Conservation (phyloP, 2,888 invertebrate species). For the Tetanocera ferruginea region DNA sequence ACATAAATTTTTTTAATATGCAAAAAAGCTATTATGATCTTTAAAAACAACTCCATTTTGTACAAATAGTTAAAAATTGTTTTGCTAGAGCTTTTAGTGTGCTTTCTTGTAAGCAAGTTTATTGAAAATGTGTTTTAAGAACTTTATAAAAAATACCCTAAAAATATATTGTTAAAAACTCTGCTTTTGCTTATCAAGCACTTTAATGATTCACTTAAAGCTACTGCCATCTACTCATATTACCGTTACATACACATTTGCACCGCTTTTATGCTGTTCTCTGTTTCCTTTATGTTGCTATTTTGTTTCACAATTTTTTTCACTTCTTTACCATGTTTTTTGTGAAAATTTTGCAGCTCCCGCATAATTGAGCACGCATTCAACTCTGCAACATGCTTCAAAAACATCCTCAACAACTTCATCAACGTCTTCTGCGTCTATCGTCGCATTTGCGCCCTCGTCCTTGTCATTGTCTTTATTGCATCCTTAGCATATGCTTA, state of each 20-base stretch:
- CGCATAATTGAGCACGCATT: conserved; percentile 43
- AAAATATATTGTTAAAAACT: too few relatives aligned
- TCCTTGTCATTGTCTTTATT: conserved; percentile 32
- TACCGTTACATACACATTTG: neutral
- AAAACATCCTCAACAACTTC: conserved; percentile 41
- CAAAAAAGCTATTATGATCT: too few relatives aligned
- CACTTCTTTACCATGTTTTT: neutral
- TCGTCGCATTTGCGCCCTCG: conserved; percentile 6
- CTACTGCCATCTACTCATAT: neutral
- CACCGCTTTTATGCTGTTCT: neutral
- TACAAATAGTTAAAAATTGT: too few relatives aligned
- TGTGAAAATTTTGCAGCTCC: conserved; percentile 4
- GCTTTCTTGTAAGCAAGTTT: too few relatives aligned
- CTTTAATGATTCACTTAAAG: conserved; percentile 6
- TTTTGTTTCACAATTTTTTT: neutral
- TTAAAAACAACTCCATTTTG: too few relatives aligned
- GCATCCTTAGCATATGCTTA: neutral
- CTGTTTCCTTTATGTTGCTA: neutral
- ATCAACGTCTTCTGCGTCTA: conserved; percentile 39
- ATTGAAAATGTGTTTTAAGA: too few relatives aligned
- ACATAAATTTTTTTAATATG: too few relatives aligned
- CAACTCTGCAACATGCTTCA: conserved; percentile 13
- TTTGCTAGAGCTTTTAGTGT: too few relatives aligned
- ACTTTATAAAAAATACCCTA: too few relatives aligned
- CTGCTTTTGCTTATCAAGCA: neutral